phyloP scores from a whole-genome alignment of 2,113 vertebrate species.

The Ranitomeya variabilis region DNA sequence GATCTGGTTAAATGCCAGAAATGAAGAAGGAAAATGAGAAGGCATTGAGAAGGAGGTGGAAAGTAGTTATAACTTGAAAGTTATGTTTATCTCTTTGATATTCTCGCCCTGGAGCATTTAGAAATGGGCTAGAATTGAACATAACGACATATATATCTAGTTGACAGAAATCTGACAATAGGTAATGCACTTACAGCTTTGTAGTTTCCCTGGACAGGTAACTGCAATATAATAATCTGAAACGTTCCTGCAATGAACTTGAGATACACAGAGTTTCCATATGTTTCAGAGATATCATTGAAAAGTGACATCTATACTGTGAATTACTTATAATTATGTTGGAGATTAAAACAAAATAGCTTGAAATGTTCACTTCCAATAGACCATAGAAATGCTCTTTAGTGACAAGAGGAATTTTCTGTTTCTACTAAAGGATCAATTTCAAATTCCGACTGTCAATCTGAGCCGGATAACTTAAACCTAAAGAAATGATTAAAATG shows the following conservation, averaged over 20 bases:
- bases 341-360: constrained; percentile 9
- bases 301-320: constrained; percentile 17
- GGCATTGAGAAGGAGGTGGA: constrained; percentile 33
- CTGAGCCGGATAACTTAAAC: background rate
- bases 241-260: background rate
- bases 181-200: constrained; percentile 22
- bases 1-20: constrained; percentile 32
- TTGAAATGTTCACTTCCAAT: background rate
- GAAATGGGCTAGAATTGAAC: constrained; percentile 12
- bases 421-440: background rate
- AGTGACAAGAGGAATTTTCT: constrained; percentile 10
- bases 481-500: background rate
- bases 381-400: background rate
- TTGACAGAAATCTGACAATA: constrained; percentile 41
- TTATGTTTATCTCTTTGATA: constrained; percentile 49
- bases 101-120: constrained; percentile 28
- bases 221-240: constrained; percentile 14
- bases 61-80: constrained; percentile 45
- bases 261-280: constrained; percentile 25
- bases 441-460: constrained; percentile 10
- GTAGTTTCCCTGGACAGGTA: constrained; percentile 11
- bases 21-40: constrained; percentile 40
- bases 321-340: constrained; percentile 15
- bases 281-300: constrained; percentile 1
- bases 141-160: constrained; percentile 25